Conservation (phyloP, 2,888 invertebrate genomes). For the Zaprionus lineosus region DNA sequence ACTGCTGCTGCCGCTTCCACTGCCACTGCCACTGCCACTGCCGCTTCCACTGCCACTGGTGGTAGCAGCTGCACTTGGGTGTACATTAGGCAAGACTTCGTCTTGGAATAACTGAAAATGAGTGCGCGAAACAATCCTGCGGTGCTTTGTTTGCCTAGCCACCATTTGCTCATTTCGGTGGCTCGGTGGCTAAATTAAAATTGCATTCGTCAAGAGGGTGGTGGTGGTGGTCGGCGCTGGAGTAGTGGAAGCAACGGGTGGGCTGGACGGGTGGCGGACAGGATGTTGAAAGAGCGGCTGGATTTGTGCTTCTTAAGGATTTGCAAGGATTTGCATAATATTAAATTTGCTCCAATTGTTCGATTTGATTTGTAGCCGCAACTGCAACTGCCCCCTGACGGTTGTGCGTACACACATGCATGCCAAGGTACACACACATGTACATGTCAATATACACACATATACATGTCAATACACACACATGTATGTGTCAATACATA, state of each 20-base stretch:
- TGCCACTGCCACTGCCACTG: conserved; percentile 21
- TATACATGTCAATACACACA: too few relatives aligned
- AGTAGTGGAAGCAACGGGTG: not conserved
- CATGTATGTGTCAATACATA: too few relatives aligned
- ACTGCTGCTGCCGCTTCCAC: conserved; percentile 17
- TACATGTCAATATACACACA: too few relatives aligned
- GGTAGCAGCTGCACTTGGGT: conserved; percentile 61
- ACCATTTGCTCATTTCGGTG: conserved; percentile 56
- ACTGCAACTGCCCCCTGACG: too few relatives aligned
- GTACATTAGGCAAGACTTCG: conserved; percentile 61
- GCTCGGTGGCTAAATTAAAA: conserved; percentile 67
- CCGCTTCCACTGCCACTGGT: conserved; percentile 19
- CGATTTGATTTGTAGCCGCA: too few relatives aligned
- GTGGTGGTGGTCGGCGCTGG: conserved; percentile 7
- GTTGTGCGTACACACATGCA: too few relatives aligned
- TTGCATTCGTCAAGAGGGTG: conserved; percentile 62
- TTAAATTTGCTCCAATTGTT: conserved; percentile 34
- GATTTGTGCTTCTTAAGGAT: too few relatives aligned
- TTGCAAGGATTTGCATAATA: too few relatives aligned
- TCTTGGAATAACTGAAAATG: conserved; percentile 44
- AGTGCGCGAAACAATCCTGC: conserved; percentile 61
- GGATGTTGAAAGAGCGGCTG: too few relatives aligned
- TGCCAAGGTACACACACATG: too few relatives aligned
- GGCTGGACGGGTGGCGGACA: too few relatives aligned
- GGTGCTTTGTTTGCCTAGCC: conserved; percentile 62